Conservation (phyloP, 1,140 invertebrate species). For the Babylonia areolata region DNA sequence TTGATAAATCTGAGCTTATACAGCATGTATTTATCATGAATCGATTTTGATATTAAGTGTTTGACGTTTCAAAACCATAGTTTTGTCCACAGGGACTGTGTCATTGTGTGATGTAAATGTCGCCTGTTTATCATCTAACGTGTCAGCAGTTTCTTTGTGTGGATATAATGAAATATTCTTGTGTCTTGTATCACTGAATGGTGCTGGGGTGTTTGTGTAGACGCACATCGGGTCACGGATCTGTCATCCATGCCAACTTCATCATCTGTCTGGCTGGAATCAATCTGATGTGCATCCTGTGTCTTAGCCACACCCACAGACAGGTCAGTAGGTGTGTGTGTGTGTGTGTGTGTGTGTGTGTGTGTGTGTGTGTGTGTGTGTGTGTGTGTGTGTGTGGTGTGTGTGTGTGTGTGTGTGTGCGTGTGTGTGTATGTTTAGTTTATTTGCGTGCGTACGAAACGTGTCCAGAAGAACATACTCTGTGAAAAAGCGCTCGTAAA, state of each 20-base stretch:
- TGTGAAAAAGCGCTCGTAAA: too few species aligned
- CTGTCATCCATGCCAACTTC: background rate
- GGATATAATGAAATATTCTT: too few species aligned
- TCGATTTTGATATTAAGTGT: too few species aligned
- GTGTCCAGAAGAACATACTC: too few species aligned
- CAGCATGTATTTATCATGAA: too few species aligned
- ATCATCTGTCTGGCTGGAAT: background rate
- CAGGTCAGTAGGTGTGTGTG: background rate
- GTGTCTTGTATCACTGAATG: too few species aligned
- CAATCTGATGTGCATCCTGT: conserved; percentile 14
- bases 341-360: conserved; percentile 12
- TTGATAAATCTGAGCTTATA: too few species aligned
- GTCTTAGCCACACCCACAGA: conserved; percentile 5
- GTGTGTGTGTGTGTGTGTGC: background rate
- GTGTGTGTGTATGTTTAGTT: background rate
- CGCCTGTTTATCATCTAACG: too few species aligned
- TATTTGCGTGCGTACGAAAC: background rate
- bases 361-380: conserved; percentile 13
- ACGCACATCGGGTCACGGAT: background rate
- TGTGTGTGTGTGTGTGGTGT: background rate
- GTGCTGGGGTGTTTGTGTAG: background rate
- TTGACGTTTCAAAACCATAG: too few species aligned
- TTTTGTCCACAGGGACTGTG: too few species aligned
- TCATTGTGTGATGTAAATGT: too few species aligned
- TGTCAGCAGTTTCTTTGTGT: too few species aligned